A percentile compares a stretch with the other conserved stretches of the same genome.
Conservation (phyloP, 2,888 invertebrate species). For the Leucoptera coffeella region DNA sequence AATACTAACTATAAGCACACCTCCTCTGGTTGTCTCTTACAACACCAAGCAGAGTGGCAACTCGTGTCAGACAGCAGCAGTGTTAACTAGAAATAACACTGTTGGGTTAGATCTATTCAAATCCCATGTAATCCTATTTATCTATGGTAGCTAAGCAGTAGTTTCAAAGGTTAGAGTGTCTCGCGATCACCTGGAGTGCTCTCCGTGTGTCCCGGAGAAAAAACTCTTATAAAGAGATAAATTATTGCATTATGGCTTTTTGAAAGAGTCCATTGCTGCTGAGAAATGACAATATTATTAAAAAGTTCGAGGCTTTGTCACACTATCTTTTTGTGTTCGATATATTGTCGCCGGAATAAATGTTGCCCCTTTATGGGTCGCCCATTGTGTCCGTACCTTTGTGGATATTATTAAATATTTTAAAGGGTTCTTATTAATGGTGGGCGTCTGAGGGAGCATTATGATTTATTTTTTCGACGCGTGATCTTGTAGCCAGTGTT, state of each 20-base stretch:
- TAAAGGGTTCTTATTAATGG: constrained; percentile 52
- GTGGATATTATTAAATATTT: constrained; percentile 54
- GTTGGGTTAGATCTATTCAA: too few relatives aligned
- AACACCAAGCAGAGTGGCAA: too few relatives aligned
- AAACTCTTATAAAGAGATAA: constrained; percentile 52
- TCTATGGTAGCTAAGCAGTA: too few relatives aligned
- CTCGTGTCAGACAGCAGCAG: too few relatives aligned
- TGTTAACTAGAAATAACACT: too few relatives aligned
- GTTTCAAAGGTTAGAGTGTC: too few relatives aligned
- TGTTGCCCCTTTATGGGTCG: constrained; percentile 46
- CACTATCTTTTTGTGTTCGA: constrained; percentile 52
- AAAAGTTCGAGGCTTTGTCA: constrained; percentile 52
- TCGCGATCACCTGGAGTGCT: constrained; percentile 42
- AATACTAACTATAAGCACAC: too few relatives aligned
- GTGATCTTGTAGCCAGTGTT: constrained; percentile 35
- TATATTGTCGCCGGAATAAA: constrained; percentile 54
- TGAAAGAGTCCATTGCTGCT: constrained; percentile 54
- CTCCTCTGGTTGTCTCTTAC: too few relatives aligned
- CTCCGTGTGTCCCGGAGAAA: constrained; percentile 31
- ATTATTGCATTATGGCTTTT: constrained; percentile 52
- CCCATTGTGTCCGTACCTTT: constrained; percentile 43
- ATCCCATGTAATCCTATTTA: too few relatives aligned
- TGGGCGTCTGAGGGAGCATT: constrained; percentile 41
- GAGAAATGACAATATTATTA: constrained; percentile 56
- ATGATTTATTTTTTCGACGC: constrained; percentile 54